Evolutionary conservation across 1,140 invertebrate species (phyloP).

Genomic region (Brachionus sp.): DNA sequence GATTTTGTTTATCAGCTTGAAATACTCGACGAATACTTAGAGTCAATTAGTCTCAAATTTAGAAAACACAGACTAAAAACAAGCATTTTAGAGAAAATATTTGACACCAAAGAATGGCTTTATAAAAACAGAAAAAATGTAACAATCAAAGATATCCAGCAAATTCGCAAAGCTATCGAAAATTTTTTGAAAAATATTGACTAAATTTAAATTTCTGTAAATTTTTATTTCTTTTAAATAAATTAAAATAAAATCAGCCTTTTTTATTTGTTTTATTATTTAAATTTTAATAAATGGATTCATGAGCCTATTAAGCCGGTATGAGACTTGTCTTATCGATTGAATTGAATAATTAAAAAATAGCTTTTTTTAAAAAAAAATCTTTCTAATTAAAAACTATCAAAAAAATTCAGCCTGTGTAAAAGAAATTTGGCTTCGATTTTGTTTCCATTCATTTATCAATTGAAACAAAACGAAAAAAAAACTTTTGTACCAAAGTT

Average conservation of each 20-base stretch:
- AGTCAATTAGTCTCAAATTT: background rate
- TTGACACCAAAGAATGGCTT: constrained; percentile 42
- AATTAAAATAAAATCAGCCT: background rate
- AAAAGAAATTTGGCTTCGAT: too few species aligned
- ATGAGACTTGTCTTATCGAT: too few species aligned
- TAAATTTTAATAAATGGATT: too few species aligned
- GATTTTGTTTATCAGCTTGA: constrained; percentile 42
- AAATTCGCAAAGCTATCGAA: constrained; percentile 23
- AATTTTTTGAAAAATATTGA: constrained; percentile 36
- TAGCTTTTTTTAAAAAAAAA: too few species aligned
- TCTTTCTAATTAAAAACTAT: too few species aligned
- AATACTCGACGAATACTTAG: constrained; percentile 22
- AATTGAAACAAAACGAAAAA: too few species aligned
- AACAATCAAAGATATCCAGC: background rate
- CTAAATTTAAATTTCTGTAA: background rate
- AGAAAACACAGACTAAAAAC: background rate
- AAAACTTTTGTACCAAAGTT: too few species aligned
- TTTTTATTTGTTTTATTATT: too few species aligned
- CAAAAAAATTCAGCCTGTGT: too few species aligned
- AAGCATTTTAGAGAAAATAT: constrained; percentile 11
- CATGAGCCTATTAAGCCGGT: too few species aligned
- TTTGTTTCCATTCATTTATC: too few species aligned
- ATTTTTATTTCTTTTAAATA: background rate
- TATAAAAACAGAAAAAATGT: constrained; percentile 26
- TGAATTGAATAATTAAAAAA: too few species aligned